Percentiles rank a stretch among this genome's conserved stretches.
phyloP scores from a whole-genome alignment of 2,888 invertebrate species.

The Volucella inflata region DNA sequence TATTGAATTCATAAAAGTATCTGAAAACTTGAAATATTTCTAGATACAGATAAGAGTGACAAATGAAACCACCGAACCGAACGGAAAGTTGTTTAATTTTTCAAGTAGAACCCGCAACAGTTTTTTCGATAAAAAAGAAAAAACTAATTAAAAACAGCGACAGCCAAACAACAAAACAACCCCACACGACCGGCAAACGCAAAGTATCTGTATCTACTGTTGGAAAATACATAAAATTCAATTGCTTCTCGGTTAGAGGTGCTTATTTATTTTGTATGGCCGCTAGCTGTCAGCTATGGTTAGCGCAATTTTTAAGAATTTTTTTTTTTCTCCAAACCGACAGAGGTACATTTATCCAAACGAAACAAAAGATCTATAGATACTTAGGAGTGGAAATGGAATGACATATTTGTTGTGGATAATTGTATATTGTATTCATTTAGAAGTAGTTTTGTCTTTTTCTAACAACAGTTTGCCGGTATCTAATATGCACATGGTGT shows the following conservation, averaged over 20 bases:
- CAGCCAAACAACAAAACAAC: not conserved
- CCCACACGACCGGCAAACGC: conserved; percentile 49
- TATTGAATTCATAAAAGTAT: conserved; percentile 14
- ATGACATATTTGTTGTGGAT: not conserved
- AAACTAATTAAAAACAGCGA: conserved; percentile 18
- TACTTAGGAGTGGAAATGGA: conserved; percentile 7
- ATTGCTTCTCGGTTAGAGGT: conserved; percentile 34
- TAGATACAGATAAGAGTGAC: not conserved
- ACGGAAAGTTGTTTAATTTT: conserved; percentile 1
- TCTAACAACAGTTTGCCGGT: not conserved
- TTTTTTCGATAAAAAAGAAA: not conserved
- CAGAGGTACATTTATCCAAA: conserved; percentile 16
- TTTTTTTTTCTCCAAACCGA: conserved; percentile 14
- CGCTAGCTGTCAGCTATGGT: not conserved
- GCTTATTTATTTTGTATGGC: conserved; percentile 17
- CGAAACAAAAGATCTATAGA: conserved; percentile 43
- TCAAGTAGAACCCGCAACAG: conserved; percentile 6
- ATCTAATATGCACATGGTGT: not conserved
- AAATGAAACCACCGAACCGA: not conserved
- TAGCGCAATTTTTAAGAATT: conserved; percentile 21
- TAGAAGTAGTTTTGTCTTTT: not conserved
- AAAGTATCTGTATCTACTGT: conserved; percentile 72
- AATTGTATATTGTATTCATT: too few relatives aligned
- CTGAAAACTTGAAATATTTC: conserved; percentile 19
- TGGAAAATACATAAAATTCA: conserved; percentile 34